Percentiles rank a stretch among this genome's conserved stretches.
phyloP scores from a whole-genome alignment of 2,797 vertebrate genomes.

The Pangasius djambal region DNA sequence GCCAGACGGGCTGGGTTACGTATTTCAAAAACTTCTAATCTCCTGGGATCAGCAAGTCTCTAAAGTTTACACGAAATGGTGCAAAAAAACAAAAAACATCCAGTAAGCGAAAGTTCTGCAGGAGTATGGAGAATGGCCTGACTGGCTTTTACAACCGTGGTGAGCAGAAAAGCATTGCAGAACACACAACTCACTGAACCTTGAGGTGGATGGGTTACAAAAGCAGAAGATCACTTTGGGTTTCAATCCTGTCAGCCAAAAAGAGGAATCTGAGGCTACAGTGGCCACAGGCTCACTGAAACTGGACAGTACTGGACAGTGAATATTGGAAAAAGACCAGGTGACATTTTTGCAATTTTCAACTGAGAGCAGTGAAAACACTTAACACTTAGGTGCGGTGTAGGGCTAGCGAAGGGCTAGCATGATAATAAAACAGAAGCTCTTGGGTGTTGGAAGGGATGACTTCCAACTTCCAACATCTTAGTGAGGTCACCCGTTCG shows the following conservation, averaged over 20 bases:
- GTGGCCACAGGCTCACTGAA: background rate
- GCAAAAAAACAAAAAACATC: background rate
- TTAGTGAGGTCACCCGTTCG: conserved; percentile 45
- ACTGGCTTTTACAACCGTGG: background rate
- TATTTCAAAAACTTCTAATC: background rate
- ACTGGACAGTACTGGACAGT: background rate
- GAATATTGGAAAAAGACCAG: background rate
- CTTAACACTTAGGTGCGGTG: background rate
- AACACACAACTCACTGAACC: background rate
- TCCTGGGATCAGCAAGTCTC: background rate
- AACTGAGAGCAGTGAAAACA: background rate
- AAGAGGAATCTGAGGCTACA: background rate
- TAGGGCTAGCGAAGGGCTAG: background rate
- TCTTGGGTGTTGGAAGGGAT: conserved; percentile 47
- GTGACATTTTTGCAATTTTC: background rate
- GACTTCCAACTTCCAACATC: conserved; percentile 56
- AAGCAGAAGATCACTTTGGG: background rate
- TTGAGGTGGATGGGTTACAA: background rate
- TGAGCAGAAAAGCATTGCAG: background rate
- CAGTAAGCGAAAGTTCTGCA: background rate
- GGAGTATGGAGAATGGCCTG: background rate
- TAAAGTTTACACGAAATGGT: background rate
- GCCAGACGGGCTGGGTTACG: background rate
- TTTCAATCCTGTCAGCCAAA: background rate
- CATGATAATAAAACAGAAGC: background rate